These are phyloP conservation scores for Falco peregrinus DNA, from an alignment of 2,797 vertebrate species.

Conservation along the genomic window DNA sequence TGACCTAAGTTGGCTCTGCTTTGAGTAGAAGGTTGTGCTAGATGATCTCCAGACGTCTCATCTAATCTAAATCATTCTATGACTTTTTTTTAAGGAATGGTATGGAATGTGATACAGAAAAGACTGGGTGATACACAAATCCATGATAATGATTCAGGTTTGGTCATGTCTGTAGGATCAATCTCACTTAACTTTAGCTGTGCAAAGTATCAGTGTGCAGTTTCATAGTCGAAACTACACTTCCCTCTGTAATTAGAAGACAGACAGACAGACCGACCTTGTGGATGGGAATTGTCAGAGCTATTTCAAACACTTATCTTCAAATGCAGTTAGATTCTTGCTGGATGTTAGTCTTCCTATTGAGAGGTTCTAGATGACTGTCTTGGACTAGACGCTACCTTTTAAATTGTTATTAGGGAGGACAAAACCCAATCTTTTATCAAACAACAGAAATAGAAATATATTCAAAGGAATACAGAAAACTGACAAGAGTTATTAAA, in stretches of 20 bases:
- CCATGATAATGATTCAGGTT: background rate
- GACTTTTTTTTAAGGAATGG: background rate
- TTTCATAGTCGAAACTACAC: background rate
- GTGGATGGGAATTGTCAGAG: background rate
- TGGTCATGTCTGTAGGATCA: background rate
- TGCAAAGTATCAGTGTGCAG: background rate
- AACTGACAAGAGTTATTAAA: background rate
- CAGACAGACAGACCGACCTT: background rate
- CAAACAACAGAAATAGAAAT: background rate
- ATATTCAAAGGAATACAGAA: background rate
- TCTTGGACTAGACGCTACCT: background rate
- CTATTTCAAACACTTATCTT: background rate
- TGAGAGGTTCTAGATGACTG: background rate
- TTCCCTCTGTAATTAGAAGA: conserved; percentile 2
- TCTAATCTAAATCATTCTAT: background rate
- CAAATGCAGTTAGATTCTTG: background rate
- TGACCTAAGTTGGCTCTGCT: background rate
- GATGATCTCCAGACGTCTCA: background rate
- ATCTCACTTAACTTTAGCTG: conserved; percentile 20
- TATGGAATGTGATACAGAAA: background rate
- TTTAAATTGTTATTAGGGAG: background rate
- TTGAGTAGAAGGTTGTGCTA: background rate
- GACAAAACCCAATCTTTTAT: background rate
- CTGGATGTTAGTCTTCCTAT: background rate
- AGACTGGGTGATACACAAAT: conserved; percentile 1